Evolutionary conservation across 2,797 vertebrate genomes (phyloP).

Genomic region (Malacoraja senta): DNA sequence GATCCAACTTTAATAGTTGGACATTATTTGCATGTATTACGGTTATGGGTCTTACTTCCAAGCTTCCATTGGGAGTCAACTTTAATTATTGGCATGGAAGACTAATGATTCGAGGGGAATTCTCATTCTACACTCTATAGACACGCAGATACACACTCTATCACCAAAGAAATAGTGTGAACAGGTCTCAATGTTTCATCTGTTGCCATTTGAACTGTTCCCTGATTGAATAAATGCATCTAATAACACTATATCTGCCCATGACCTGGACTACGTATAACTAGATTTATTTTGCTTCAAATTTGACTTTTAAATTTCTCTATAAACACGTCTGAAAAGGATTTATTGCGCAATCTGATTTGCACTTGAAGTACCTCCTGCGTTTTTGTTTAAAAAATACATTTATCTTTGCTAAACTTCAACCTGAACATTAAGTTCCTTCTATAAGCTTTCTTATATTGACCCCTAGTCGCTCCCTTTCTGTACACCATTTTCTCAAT

Average conservation of each 20-base stretch:
- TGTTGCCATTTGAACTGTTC: neutral
- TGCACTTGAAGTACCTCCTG: neutral
- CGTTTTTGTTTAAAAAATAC: neutral
- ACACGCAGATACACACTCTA: neutral
- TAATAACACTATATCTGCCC: neutral
- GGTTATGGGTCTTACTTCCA: neutral
- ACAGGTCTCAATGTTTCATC: neutral
- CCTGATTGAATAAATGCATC: neutral
- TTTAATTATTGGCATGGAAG: neutral
- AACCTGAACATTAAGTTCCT: neutral
- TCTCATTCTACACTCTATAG: too few relatives aligned
- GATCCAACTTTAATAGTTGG: too few relatives aligned
- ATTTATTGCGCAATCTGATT: neutral
- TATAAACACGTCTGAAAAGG: neutral
- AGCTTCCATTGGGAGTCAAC: neutral
- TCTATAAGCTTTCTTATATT: neutral
- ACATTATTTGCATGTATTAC: neutral
- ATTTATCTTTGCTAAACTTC: neutral
- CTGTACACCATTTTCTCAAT: constrained; percentile 13
- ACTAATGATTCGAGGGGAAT: neutral
- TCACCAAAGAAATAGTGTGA: neutral
- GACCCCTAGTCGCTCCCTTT: neutral
- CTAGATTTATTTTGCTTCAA: neutral
- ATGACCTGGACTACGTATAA: neutral
- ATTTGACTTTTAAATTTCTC: neutral